Base-by-base conservation (phyloP, 2,113 vertebrate species). In the Platysteira castanea region DNA sequence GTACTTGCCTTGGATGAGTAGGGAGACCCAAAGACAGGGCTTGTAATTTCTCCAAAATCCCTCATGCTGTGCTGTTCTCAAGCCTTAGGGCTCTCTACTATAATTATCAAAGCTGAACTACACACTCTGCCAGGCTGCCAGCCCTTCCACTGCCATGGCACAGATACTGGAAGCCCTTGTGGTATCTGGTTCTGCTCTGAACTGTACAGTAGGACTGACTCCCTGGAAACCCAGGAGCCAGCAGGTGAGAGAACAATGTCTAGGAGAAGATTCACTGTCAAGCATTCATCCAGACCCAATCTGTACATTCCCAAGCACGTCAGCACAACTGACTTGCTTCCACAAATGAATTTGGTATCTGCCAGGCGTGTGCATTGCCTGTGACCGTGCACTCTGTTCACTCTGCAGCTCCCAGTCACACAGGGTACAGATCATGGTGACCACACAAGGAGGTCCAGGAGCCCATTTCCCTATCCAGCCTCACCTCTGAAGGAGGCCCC, bases 321-420 rank as follows among this genome's bases (percentile, higher is more conserved):
- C 39, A 57, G 44, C 74, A 52, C 35, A 42, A 67, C 3, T 33
- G 9, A 50, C 28, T 57, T 22, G 15, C 35, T 95, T 64, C 78
- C 57, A 59, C 78, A 41, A 69, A 81, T 9, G 3, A 41, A 50
- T 74, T 22, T 69, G 30, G 2, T 47, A 27, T 47, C 69, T 70
- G 42, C 54, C 14, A 44, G 27, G 30, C 3, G 1, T 2, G 7
- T 2, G 2, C 53, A 69, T 60, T 7, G 1, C 17, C 41, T 60
- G 27, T 24, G 26, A 69, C 39, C 0, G 0, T 21, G 37, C 13
- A 22, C 4, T 4, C 28, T 15, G 15, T 47, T 79, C 49, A 68
- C 41, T 21, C 53, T 12, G 13, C 61, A 71, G 44, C 63, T 41
- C n/a, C n/a, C 64, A 54, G 7, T 52, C 30, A 47, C 49, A 27